Base-by-base conservation (phyloP, 2,113 vertebrate species). In the Xiphophorus maculatus region DNA sequence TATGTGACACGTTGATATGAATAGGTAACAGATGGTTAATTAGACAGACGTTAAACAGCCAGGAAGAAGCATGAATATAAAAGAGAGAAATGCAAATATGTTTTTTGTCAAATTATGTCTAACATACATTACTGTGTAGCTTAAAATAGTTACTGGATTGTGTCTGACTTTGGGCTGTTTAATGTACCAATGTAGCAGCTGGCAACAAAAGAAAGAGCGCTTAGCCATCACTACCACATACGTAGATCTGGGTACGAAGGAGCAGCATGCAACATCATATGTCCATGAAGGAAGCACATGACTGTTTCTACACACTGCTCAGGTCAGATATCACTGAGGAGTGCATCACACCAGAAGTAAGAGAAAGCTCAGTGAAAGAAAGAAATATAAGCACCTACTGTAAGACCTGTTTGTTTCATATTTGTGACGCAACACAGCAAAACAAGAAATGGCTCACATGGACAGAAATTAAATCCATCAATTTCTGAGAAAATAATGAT, bases 211-310 rank as follows among this genome's bases (percentile, higher is more conserved):
- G 25, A 17, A 73, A 65, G 32, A 33, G 3, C 28, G 40, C 12
- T 22, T 19, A 27, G 40, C 44, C 72, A 48, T 63, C 29, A 69
- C 5, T 63, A 35, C 27, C 28, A 35, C 77, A 74, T 40, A 54
- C 2, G 19, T 54, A 73, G 63, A 51, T 37, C 12, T 68, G 71
- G n/a, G 58, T 85, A 74, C 67, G 72, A 81, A 81, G 42, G 71
- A 77, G 68, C 84, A 86, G 77, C 77, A 81, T 74, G 71, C 12
- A 15, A 33, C 67, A 72, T 32, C 77, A 69, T 80, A 75, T 78
- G 77, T 68, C 69, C 51, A 74, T 5, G 1, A 25, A 70, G 73
- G 28, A 28, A n/a, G 42, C 32, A 8, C 65, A 48, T 35, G 61
- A n/a, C 42, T 40, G 15, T 30, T 71, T 77, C 75, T 69, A 17